Conservation (phyloP, 92 coral and sea anemone species). For the Ricordea florida region DNA sequence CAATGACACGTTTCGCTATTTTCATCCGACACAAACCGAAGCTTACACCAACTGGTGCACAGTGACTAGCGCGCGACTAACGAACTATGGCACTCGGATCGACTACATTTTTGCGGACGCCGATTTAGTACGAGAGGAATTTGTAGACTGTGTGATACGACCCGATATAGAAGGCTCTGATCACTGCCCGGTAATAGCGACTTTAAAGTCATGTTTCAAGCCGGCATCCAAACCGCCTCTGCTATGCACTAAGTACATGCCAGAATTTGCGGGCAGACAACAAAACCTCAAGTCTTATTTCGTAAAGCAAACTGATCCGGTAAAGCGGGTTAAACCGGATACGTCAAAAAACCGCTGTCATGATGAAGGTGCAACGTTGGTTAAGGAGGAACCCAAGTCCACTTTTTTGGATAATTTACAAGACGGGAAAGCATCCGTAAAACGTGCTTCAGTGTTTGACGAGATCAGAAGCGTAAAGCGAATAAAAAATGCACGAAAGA, state of each 20-base stretch:
- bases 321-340: too few species aligned
- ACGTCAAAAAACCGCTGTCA: too few species aligned
- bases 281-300: slow-evolving; percentile 86
- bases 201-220: slow-evolving; percentile 51
- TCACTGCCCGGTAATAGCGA: slow-evolving; percentile 96
- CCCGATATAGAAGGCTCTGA: slow-evolving; percentile 96
- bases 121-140: slow-evolving; percentile 56
- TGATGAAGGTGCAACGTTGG: too few species aligned
- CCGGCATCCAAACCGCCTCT: slow-evolving; percentile 72
- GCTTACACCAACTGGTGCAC: slow-evolving; percentile 98
- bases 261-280: slow-evolving; percentile 93
- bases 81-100: slow-evolving; percentile 93
- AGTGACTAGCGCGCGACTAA: slow-evolving; percentile 89
- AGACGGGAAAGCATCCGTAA: background rate
- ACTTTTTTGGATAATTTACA: background rate
- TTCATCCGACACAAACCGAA: slow-evolving; percentile 74
- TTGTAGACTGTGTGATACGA: slow-evolving; percentile 72
- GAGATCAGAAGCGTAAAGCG: slow-evolving; percentile 21
- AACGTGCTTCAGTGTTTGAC: slow-evolving; percentile 7
- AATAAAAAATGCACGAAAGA: slow-evolving; percentile 4
- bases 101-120: slow-evolving; percentile 90
- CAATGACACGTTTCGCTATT: slow-evolving; percentile 80
- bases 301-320: slow-evolving; percentile 43
- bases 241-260: slow-evolving; percentile 90
- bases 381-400: background rate